Evolutionary conservation across 2,113 vertebrate genomes (phyloP).

Genomic region (Beaufortia kweichowensis): DNA sequence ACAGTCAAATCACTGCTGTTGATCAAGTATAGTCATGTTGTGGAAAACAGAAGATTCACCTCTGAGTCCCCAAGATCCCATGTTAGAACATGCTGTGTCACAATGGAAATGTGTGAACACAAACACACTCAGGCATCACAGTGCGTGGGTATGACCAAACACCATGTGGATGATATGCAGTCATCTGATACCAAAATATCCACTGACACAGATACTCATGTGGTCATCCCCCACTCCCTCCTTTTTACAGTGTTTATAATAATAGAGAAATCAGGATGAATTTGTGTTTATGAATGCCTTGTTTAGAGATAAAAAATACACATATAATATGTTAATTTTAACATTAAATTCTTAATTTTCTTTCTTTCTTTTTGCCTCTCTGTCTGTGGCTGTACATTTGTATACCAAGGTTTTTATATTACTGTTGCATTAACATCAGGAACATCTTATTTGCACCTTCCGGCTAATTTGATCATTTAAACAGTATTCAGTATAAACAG

Average conservation of each 20-base stretch:
- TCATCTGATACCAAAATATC: conserved; percentile 49
- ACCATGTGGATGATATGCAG: conserved; percentile 33
- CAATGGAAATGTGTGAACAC: conserved; percentile 21
- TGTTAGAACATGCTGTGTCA: conserved; percentile 32
- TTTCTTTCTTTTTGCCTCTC: background rate
- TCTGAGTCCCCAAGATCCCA: background rate
- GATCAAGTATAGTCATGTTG: conserved; percentile 1
- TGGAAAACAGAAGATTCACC: background rate
- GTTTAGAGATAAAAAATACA: background rate
- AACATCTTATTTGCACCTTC: too few relatives aligned
- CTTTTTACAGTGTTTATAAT: background rate
- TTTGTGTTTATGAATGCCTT: background rate
- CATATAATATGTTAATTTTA: too few relatives aligned
- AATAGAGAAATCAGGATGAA: background rate
- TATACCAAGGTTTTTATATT: background rate
- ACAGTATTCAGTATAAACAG: background rate
- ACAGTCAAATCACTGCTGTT: background rate
- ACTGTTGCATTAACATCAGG: background rate
- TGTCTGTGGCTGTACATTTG: too few relatives aligned
- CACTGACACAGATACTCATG: conserved; percentile 29
- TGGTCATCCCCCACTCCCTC: conserved; percentile 2
- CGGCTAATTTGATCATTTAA: too few relatives aligned
- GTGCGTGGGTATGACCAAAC: conserved; percentile 27
- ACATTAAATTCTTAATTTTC: too few relatives aligned
- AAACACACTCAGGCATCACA: conserved; percentile 17